phyloP scores from a whole-genome alignment of 2,797 vertebrate species.

The Coracias cyanogaster region DNA sequence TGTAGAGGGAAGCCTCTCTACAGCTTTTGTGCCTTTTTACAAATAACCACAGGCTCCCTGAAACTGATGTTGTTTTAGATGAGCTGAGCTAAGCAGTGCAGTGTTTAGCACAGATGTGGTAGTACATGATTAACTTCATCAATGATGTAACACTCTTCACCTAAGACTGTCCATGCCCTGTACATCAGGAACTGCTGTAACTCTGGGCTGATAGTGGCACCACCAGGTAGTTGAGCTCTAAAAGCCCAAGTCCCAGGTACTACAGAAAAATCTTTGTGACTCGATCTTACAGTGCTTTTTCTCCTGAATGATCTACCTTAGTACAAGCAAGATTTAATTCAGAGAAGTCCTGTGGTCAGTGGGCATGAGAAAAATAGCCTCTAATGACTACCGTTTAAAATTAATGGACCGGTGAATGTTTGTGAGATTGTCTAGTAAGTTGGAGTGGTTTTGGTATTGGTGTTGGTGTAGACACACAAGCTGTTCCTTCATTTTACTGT shows the following conservation, averaged over 20 bases:
- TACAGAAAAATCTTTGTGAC: conserved; percentile 9
- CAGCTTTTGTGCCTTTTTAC: conserved; percentile 9
- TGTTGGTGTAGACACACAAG: not conserved
- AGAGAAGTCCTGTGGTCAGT: not conserved
- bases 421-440: conserved; percentile 10
- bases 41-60: conserved; percentile 2
- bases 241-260: not conserved
- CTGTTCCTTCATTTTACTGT: not conserved
- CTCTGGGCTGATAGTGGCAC: not conserved
- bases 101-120: not conserved
- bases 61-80: not conserved
- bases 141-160: not conserved
- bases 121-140: not conserved
- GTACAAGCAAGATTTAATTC: not conserved
- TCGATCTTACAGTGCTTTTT: not conserved
- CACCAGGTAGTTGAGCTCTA: not conserved
- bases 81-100: conserved; percentile 1
- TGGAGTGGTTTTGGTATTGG: not conserved
- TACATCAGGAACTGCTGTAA: not conserved
- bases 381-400: not conserved
- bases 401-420: not conserved
- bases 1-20: not conserved
- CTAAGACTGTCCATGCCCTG: not conserved
- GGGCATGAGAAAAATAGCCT: not conserved
- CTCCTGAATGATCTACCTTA: not conserved